Evolutionary conservation across 2,888 invertebrate genomes (phyloP).

Genomic region (Rhabditoides inermis): DNA sequence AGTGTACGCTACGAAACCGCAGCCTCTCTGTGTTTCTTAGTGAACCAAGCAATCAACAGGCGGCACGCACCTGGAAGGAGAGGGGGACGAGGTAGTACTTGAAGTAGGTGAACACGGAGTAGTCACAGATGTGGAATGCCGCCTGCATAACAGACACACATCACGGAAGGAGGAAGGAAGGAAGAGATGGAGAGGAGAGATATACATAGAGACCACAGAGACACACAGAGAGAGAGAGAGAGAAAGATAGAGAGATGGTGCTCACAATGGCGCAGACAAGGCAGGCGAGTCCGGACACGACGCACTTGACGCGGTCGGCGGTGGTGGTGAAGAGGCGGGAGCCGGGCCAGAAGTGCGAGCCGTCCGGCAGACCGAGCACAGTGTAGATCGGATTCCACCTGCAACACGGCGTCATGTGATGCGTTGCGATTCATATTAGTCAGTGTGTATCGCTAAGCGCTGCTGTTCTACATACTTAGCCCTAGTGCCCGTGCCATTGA

Average conservation of each 20-base stretch:
- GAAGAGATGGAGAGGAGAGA: neutral
- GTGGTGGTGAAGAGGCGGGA: constrained; percentile 41
- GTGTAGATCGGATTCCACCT: constrained; percentile 51
- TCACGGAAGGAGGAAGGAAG: too few species aligned
- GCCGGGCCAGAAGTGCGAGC: constrained; percentile 49
- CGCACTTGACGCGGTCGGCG: constrained; percentile 42
- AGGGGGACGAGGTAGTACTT: constrained; percentile 45
- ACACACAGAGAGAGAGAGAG: neutral
- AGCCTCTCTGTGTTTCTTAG: too few species aligned
- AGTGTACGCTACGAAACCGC: too few species aligned
- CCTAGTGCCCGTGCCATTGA: neutral
- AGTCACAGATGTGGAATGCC: constrained; percentile 23
- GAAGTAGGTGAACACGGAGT: constrained; percentile 29
- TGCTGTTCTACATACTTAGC: neutral
- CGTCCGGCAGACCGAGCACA: constrained; percentile 47
- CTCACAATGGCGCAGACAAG: constrained; percentile 34
- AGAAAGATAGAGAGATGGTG: constrained; percentile 2
- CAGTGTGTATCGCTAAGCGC: too few species aligned
- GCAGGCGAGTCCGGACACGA: constrained; percentile 32
- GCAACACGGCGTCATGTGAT: neutral
- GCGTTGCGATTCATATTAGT: neutral
- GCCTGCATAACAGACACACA: constrained; percentile 11
- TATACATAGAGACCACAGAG: neutral
- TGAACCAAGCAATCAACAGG: too few species aligned
- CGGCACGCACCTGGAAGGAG: constrained; percentile 40